Percentiles rank a stretch among this genome's conserved stretches.
phyloP scores from a whole-genome alignment of 2,888 invertebrate species.

The Acleris holmiana region DNA sequence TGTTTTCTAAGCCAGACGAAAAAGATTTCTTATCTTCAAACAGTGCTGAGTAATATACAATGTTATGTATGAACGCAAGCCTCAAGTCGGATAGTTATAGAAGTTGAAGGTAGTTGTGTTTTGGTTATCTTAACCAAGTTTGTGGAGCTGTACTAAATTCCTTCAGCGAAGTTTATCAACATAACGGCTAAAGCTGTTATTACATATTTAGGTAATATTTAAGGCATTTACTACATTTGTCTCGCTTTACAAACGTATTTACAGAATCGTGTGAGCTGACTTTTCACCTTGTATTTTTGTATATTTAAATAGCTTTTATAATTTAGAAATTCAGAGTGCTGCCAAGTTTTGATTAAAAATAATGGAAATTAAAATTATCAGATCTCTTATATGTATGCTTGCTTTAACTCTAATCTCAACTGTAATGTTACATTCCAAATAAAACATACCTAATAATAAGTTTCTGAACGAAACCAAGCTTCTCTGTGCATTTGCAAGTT shows the following conservation, averaged over 20 bases:
- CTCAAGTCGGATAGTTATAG: too few relatives aligned
- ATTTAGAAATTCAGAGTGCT: slow-evolving; percentile 14
- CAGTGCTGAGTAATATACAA: too few relatives aligned
- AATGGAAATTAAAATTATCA: slow-evolving; percentile 40
- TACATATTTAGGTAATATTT: slow-evolving; percentile 56
- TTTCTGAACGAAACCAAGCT: background rate
- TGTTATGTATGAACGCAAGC: too few relatives aligned
- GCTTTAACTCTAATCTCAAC: slow-evolving; percentile 67
- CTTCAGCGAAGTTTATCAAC: slow-evolving; percentile 71
- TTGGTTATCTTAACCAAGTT: slow-evolving; percentile 5
- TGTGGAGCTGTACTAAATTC: slow-evolving; percentile 20
- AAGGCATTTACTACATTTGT: slow-evolving; percentile 52
- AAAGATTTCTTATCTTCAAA: too few relatives aligned
- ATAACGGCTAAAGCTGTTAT: slow-evolving; percentile 70
- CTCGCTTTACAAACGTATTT: slow-evolving; percentile 44
- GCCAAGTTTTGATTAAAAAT: slow-evolving; percentile 30
- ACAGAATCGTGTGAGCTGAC: background rate
- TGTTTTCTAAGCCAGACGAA: too few relatives aligned
- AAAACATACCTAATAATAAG: slow-evolving; percentile 57
- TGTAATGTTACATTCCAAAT: slow-evolving; percentile 79
- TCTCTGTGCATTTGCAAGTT: slow-evolving; percentile 7
- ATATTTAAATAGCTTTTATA: slow-evolving; percentile 20
- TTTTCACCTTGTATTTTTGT: slow-evolving; percentile 21
- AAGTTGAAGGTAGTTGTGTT: background rate
- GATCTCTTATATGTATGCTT: slow-evolving; percentile 71